Evolutionary conservation across 1,140 invertebrate species (phyloP), one percentile per base, ranked within the genome.

Genomic region (Nomia melanderi): DNA sequence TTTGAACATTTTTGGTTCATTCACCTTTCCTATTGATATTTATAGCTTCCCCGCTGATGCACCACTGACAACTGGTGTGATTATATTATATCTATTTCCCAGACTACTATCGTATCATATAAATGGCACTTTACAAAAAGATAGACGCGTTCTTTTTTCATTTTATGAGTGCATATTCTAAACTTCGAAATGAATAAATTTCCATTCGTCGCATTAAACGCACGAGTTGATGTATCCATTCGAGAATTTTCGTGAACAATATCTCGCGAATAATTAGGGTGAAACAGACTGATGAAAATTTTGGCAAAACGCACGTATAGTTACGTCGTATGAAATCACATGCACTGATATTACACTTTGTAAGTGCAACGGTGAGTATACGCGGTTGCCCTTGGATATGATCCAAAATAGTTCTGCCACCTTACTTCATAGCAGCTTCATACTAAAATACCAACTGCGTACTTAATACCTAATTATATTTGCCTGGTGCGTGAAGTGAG

Each of bases 381-480:
- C 66, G 76, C 36, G 31, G 27, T 41, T 86, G 82, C 63, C 77
- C 84, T 87, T 87, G 85, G 80, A 87, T 59, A 78, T n/a, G 36
- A 78, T 86, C 82, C 84, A 87, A 87, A 84, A 87, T 82, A 77
- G 64, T 82, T 83, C 65, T 54, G 59, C 73, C 20, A 84, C 81
- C 70, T 79, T 85, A 56, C 76, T 76, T 60, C 50, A 59, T 60
- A 77, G 62, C 71, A 77, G 56, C 59, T 74, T 75, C 62, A 82
- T 65, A 82, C 57, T 84, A 82, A 80, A 79, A 82, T 80, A 84
- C 65, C 62, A 82, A 79, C 44, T 78, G 65, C 73, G 72, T 84
- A 82, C 77, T 79, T 71, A 77, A 82, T 72, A 73, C 60, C 73
- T 79, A 79, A 80, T 79, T 71, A 73, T 69, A 76, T 73, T 69